Conservation (phyloP, 2,113 vertebrate genomes). For the Glaucomys volans region DNA sequence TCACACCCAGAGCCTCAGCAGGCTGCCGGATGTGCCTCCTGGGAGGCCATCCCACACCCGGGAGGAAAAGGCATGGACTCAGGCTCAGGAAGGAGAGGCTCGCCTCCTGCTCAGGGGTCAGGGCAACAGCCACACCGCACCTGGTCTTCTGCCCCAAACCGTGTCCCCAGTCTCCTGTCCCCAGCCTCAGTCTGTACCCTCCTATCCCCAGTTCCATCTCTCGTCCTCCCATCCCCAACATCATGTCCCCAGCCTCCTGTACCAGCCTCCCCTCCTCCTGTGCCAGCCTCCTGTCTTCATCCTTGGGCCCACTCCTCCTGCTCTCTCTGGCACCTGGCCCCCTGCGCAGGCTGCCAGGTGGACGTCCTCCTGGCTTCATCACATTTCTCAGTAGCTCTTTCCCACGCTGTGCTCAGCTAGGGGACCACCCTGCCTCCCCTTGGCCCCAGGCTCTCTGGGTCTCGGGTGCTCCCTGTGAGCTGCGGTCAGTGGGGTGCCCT, state of each 20-base stretch:
- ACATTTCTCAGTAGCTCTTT: not conserved
- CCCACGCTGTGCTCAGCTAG: too few relatives aligned
- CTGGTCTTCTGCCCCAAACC: too few relatives aligned
- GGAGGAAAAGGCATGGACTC: not conserved
- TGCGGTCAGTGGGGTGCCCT: not conserved
- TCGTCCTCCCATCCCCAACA: not conserved
- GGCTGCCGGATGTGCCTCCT: not conserved
- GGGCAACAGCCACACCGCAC: too few relatives aligned
- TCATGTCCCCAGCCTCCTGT: not conserved
- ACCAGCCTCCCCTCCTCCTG: not conserved
- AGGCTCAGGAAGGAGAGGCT: not conserved
- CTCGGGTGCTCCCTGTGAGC: not conserved
- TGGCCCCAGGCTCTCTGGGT: not conserved
- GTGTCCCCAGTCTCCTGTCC: not conserved
- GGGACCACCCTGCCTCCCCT: too few relatives aligned
- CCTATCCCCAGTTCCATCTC: too few relatives aligned
- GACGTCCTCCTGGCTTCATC: not conserved
- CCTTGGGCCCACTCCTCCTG: too few relatives aligned
- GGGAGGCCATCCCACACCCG: not conserved
- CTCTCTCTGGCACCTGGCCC: not conserved
- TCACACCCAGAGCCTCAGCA: not conserved
- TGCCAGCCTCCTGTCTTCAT: too few relatives aligned
- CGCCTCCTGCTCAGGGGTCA: too few relatives aligned
- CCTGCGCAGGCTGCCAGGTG: fast-evolving
- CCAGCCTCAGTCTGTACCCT: too few relatives aligned